These are phyloP conservation scores for Labrus mixtus DNA, from an alignment of 2,113 vertebrate genomes.

Conservation along the genomic window DNA sequence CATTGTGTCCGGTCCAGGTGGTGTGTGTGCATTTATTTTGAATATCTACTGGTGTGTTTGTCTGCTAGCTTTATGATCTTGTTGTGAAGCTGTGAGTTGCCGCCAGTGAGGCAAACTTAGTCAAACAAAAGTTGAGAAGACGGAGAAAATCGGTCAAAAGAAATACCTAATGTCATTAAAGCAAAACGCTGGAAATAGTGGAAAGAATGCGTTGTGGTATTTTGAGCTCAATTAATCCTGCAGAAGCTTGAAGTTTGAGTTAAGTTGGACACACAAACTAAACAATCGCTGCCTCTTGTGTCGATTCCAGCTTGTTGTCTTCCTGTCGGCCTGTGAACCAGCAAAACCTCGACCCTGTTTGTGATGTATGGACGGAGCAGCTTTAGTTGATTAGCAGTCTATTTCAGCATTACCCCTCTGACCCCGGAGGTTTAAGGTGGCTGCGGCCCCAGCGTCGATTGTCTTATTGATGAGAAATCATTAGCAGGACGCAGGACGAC, in stretches of 20 bases:
- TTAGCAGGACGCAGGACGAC: slow-evolving; percentile 48
- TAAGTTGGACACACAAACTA: neutral
- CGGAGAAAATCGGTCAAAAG: too few relatives aligned
- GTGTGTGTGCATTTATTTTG: too few relatives aligned
- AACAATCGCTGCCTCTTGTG: neutral
- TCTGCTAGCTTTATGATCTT: too few relatives aligned
- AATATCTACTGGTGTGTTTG: too few relatives aligned
- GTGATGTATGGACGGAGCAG: slow-evolving; percentile 1
- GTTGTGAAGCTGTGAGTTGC: neutral
- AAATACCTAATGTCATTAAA: too few relatives aligned
- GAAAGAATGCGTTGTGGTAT: neutral
- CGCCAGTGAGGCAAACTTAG: too few relatives aligned
- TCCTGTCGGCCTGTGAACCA: neutral
- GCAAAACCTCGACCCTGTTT: slow-evolving; percentile 16
- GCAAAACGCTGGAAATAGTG: neutral
- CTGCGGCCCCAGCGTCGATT: slow-evolving; percentile 20
- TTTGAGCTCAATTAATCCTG: neutral
- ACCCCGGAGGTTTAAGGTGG: slow-evolving; percentile 59
- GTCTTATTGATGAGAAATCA: slow-evolving; percentile 69
- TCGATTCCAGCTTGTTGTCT: neutral
- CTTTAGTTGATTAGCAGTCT: slow-evolving; percentile 59
- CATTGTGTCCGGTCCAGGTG: too few relatives aligned
- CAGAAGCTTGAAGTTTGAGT: neutral
- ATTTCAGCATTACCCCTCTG: slow-evolving; percentile 55
- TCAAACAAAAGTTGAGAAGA: too few relatives aligned